These are phyloP conservation scores for Stictonetta naevosa DNA, from an alignment of 2,113 vertebrate species.

Conservation along the genomic window DNA sequence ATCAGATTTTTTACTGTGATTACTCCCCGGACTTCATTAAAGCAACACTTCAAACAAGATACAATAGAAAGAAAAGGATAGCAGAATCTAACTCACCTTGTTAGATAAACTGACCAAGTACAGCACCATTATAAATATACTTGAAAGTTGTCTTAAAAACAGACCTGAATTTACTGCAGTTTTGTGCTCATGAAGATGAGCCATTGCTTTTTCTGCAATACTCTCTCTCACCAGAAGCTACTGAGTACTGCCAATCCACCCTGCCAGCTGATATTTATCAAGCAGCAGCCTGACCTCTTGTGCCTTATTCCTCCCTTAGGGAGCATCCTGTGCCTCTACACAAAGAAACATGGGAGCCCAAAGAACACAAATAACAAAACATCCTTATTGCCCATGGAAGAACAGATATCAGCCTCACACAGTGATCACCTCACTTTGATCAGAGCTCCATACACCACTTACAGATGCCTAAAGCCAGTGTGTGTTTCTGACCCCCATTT, in stretches of 20 bases:
- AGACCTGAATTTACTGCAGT: neutral
- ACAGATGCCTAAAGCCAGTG: neutral
- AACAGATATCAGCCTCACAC: neutral
- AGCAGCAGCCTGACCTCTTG: neutral
- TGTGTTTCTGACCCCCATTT: neutral
- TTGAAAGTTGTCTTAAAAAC: neutral
- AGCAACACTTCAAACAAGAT: neutral
- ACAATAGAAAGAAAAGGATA: neutral
- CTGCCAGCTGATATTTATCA: neutral
- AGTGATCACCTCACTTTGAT: constrained; percentile 34
- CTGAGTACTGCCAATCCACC: neutral
- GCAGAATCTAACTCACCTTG: neutral
- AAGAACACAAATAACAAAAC: neutral
- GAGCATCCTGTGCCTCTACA: neutral
- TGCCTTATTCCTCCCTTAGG: accelerated
- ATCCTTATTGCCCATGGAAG: neutral
- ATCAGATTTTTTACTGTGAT: neutral
- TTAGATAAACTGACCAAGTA: neutral
- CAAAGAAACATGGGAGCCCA: neutral
- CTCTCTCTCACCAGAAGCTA: neutral
- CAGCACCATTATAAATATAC: neutral
- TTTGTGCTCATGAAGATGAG: neutral
- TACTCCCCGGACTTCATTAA: neutral
- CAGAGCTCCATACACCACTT: constrained; percentile 4
- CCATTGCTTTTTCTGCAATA: neutral